Conservation (phyloP, 2,113 vertebrate species). For the Haemorhous mexicanus region DNA sequence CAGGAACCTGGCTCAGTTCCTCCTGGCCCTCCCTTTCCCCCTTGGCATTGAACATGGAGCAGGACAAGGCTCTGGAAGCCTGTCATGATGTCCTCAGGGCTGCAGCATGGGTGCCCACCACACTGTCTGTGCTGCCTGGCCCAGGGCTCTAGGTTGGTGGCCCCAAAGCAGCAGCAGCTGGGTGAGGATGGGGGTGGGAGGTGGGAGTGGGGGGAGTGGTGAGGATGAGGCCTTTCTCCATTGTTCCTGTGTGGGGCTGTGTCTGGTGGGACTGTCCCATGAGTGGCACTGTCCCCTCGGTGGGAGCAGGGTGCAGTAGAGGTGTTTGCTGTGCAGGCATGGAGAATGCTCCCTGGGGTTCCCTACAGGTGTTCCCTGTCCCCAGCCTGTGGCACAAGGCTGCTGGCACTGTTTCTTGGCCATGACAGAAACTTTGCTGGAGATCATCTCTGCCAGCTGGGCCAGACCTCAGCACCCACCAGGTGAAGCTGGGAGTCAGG, state of each 20-base stretch:
- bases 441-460: not conserved
- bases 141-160: not conserved
- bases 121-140: not conserved
- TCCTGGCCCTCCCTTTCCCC: not conserved
- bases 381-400: accelerated
- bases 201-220: not conserved
- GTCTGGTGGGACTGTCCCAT: not conserved
- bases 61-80: not conserved
- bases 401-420: not conserved
- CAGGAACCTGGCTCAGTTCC: not conserved
- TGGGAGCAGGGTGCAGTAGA: not conserved
- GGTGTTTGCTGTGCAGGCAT: not conserved
- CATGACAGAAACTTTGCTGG: accelerated
- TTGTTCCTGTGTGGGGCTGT: accelerated
- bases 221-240: not conserved
- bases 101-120: not conserved
- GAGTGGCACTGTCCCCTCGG: accelerated
- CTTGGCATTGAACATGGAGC: not conserved
- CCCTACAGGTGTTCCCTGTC: not conserved
- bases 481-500: not conserved
- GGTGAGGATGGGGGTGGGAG: not conserved
- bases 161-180: not conserved
- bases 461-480: not conserved
- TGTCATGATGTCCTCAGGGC: not conserved
- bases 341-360: not conserved